A percentile compares a stretch with the other conserved stretches of the same genome.
These are phyloP conservation scores for Stenoptilia bipunctidactyla DNA, from an alignment of 2,888 invertebrate species.

Conservation along the genomic window DNA sequence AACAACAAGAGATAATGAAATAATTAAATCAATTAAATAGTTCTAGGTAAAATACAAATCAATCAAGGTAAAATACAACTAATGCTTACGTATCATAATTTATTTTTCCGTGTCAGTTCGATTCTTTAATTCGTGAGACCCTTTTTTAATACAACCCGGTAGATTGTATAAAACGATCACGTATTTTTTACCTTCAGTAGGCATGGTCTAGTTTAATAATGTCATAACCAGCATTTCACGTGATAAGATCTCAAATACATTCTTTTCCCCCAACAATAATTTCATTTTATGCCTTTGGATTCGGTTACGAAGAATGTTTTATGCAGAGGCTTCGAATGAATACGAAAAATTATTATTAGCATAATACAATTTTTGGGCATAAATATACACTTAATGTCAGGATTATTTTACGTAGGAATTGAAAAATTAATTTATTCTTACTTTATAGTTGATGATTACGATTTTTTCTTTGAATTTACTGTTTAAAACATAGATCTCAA, in stretches of 20 bases:
- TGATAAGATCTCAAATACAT: slow-evolving; percentile 53
- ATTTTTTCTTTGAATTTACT: no score
- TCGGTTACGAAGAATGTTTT: slow-evolving; percentile 39
- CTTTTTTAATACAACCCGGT: slow-evolving; percentile 45
- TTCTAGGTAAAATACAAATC: no score
- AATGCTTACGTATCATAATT: slow-evolving; percentile 69
- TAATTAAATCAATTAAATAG: no score
- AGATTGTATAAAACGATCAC: slow-evolving; percentile 60
- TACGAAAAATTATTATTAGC: slow-evolving; percentile 28
- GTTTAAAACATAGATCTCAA: no score
- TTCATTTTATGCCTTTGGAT: slow-evolving; percentile 50
- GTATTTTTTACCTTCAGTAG: slow-evolving; percentile 53
- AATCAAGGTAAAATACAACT: no score
- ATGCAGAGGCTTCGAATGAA: slow-evolving; percentile 37
- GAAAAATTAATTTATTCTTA: no score
- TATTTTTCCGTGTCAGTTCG: slow-evolving; percentile 63
- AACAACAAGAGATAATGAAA: no score
- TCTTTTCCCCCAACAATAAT: slow-evolving; percentile 28
- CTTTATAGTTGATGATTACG: no score
- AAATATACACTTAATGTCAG: slow-evolving; percentile 2
- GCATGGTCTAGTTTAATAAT: slow-evolving; percentile 56
- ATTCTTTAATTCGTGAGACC: slow-evolving; percentile 61
- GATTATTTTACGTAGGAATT: no score
- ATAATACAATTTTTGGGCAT: slow-evolving; percentile 13
- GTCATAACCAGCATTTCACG: slow-evolving; percentile 49